Conservation (phyloP, 2,113 vertebrate species). For the Hippocampus guttulatus region DNA sequence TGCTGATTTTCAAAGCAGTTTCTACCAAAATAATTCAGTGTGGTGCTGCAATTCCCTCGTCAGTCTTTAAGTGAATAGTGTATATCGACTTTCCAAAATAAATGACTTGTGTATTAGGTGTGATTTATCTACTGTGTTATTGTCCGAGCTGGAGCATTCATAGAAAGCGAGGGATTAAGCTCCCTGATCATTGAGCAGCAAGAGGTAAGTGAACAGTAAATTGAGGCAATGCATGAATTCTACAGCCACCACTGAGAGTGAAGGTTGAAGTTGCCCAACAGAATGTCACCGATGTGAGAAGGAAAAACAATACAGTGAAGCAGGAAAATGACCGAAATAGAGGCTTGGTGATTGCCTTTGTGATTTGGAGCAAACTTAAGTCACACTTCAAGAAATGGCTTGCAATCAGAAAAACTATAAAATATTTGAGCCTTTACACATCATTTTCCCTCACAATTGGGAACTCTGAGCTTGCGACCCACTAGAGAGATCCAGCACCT, state of each 20-base stretch:
- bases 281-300: neutral
- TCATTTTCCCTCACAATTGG: conserved; percentile 7
- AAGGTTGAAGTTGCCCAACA: neutral
- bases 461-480: conserved; percentile 34
- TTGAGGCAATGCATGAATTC: conserved; percentile 18
- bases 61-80: conserved; percentile 19
- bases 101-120: neutral
- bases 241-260: conserved; percentile 6
- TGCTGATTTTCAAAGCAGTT: conserved; percentile 25
- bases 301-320: conserved; percentile 16
- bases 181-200: conserved; percentile 21
- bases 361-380: conserved; percentile 60
- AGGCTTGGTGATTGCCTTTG: conserved; percentile 55
- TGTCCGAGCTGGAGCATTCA: neutral
- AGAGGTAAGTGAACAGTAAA: conserved; percentile 14
- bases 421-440: conserved; percentile 17
- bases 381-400: conserved; percentile 50
- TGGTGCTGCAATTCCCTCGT: conserved; percentile 13
- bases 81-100: conserved; percentile 26
- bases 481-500: conserved; percentile 33
- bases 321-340: conserved; percentile 59
- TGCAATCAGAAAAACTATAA: conserved; percentile 21
- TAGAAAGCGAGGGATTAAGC: neutral
- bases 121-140: conserved; percentile 1
- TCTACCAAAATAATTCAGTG: conserved; percentile 11